Base-by-base conservation (phyloP, 2,797 vertebrate species). In the Onychomys torridus region DNA sequence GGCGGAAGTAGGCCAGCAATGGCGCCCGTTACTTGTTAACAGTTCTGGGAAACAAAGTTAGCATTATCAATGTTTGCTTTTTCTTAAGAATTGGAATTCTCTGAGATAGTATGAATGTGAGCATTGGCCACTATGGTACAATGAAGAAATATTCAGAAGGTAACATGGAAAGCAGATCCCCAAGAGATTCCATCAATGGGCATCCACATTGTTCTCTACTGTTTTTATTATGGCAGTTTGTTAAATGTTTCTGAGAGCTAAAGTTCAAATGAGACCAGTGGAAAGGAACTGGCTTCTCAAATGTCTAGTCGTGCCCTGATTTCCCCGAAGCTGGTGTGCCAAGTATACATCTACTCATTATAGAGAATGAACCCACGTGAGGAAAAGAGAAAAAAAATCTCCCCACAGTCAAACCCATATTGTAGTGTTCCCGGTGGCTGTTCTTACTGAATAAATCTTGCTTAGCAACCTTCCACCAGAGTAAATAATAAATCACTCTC, bases 1-100 rank as follows among this genome's bases (percentile, higher is more conserved):
- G 63, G 98, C 97, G 95, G 97, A 97, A 98, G 97, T 65, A 98
- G 95, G 97, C 98, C 97, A 98, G 88, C 89, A 98, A 98, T 89
- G 90, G 79, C 25, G 63, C 57, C 79, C 11, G 8, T 88, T 29
- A 77, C 92, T 94, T 63, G 85, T 95, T 95, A 97, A 13, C 90
- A 29, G 34, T 63, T 97, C 86, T 94, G 87, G 78, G 97, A 97
- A 96, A 77, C 25, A 63, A 93, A 37, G 52, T 92, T 85, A 17
- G 13, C 2, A 78, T 95, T 88, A 90, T 86, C 88, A 79, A n/a
- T 17, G 59, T 69, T 93, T 97, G 96, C 93, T 78, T 95, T 94
- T 97, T 97, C 93, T 88, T 95, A 92, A 89, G 87, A 93, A 93
- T 86, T 63, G 4, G 76, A 86, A 77, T 86, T 94, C 85, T 97